Percentiles rank a stretch among this genome's conserved stretches.
Evolutionary conservation across 1,140 invertebrate genomes (phyloP).

Genomic region (Drosophila insularis): DNA sequence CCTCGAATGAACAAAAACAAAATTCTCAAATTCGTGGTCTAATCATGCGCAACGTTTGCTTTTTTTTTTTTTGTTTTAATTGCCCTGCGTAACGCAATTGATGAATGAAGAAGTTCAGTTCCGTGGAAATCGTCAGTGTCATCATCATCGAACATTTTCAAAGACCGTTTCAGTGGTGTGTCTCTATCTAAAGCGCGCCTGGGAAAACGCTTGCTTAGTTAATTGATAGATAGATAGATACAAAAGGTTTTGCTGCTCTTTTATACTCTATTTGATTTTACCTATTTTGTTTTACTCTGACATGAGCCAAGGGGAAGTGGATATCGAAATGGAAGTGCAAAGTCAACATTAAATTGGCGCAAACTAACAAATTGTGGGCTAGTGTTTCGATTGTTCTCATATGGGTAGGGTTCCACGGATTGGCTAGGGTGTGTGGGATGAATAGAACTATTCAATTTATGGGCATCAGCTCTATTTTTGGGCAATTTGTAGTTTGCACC

Average conservation of each 20-base stretch:
- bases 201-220: slow-evolving; percentile 67
- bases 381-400: slow-evolving; percentile 32
- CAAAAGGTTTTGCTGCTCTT: slow-evolving; percentile 47
- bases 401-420: slow-evolving; percentile 43
- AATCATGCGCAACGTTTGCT: slow-evolving; percentile 76
- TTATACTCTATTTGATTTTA: slow-evolving; percentile 57
- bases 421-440: slow-evolving; percentile 20
- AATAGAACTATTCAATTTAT: slow-evolving; percentile 33
- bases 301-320: slow-evolving; percentile 12
- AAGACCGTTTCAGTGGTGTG: slow-evolving; percentile 37
- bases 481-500: slow-evolving; percentile 63
- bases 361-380: slow-evolving; percentile 68
- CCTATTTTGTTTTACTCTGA: slow-evolving; percentile 42
- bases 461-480: slow-evolving; percentile 21
- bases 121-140: slow-evolving; percentile 66
- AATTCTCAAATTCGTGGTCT: slow-evolving; percentile 58
- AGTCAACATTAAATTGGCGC: slow-evolving; percentile 79
- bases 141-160: slow-evolving; percentile 34
- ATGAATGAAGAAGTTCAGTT: slow-evolving; percentile 38
- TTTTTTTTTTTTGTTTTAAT: slow-evolving; percentile 65
- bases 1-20: slow-evolving; percentile 18
- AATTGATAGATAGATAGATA: slow-evolving; percentile 65
- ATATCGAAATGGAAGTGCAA: slow-evolving; percentile 62
- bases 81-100: slow-evolving; percentile 50
- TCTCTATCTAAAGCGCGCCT: slow-evolving; percentile 71